Conservation (phyloP, 2,888 invertebrate genomes). For the Trisateles emortualis region DNA sequence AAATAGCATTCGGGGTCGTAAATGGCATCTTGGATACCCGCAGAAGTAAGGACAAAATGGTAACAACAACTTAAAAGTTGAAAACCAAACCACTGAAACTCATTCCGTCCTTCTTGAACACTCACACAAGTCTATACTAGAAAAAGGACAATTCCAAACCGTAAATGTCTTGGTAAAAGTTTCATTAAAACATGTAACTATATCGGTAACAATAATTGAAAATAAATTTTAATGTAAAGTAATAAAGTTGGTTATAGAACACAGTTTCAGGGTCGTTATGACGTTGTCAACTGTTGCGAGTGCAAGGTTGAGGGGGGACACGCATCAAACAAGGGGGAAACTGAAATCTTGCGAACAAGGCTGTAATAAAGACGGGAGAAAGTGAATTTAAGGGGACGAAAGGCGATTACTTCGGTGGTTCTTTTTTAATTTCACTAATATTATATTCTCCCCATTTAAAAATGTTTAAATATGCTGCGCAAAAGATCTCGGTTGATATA, state of each 20-base stretch:
- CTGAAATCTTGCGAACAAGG: constrained; percentile 88
- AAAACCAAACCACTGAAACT: constrained; percentile 75
- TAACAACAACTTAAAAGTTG: constrained; percentile 74
- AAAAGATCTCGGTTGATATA: constrained; percentile 31
- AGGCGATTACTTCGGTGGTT: constrained; percentile 82
- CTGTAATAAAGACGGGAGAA: constrained; percentile 89
- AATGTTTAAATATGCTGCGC: constrained; percentile 42
- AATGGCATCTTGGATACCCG: constrained; percentile 55
- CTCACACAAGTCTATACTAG: constrained; percentile 73
- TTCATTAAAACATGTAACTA: constrained; percentile 29
- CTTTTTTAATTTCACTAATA: constrained; percentile 85
- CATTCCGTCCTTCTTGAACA: constrained; percentile 76
- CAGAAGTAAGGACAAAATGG: constrained; percentile 65
- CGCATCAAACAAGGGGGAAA: constrained; percentile 78
- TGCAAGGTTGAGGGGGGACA: constrained; percentile 79
- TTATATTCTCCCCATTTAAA: constrained; percentile 62
- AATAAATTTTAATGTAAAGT: constrained; percentile 70
- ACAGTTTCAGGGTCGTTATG: constrained; percentile 70
- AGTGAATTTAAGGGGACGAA: constrained; percentile 88
- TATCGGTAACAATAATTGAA: constrained; percentile 61
- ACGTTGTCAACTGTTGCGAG: constrained; percentile 63
- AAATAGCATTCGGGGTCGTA: constrained; percentile 46
- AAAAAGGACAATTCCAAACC: constrained; percentile 79
- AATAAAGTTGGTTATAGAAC: constrained; percentile 71
- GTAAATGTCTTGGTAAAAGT: constrained; percentile 64